A percentile compares a stretch with the other conserved stretches of the same genome.
phyloP scores from a whole-genome alignment of 1,140 invertebrate species.

The Babylonia areolata region DNA sequence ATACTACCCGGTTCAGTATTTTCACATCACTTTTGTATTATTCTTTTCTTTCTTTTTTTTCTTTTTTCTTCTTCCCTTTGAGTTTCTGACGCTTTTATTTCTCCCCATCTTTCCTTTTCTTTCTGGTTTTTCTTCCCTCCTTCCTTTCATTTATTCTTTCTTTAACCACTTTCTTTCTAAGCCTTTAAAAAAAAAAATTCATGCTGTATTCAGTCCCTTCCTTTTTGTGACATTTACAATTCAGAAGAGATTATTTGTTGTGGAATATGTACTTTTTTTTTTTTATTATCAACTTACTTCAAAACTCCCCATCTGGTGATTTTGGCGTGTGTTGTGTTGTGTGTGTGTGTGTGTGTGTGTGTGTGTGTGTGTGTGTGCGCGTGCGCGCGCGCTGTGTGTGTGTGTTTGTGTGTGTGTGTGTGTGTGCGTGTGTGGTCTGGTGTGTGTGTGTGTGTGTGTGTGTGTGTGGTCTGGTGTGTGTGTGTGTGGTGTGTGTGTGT shows the following conservation, averaged over 20 bases:
- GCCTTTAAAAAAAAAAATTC: background rate
- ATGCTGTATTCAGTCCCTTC: background rate
- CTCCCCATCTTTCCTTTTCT: too few relatives aligned
- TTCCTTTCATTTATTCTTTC: too few relatives aligned
- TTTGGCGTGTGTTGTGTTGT: constrained; percentile 23
- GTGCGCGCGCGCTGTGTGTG: background rate
- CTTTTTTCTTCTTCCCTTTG: too few relatives aligned
- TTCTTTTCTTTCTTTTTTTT: too few relatives aligned
- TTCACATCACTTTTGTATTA: too few relatives aligned
- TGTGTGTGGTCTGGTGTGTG: background rate
- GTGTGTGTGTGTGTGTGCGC: background rate
- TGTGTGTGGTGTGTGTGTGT: background rate
- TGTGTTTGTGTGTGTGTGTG: constrained; percentile 8
- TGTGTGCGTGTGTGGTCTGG: background rate
- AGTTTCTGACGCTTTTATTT: too few relatives aligned
- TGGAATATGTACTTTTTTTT: background rate
- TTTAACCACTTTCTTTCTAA: background rate
- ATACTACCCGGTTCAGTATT: too few relatives aligned
- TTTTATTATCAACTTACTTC: background rate
- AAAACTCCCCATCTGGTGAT: background rate
- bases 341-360: constrained; percentile 22
- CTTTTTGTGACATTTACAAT: too few relatives aligned
- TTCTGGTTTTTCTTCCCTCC: too few relatives aligned
- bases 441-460: constrained; percentile 5
- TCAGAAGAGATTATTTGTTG: background rate